These are phyloP conservation scores for Amazona guildingii DNA, from an alignment of 2,113 vertebrate genomes.

Conservation along the genomic window DNA sequence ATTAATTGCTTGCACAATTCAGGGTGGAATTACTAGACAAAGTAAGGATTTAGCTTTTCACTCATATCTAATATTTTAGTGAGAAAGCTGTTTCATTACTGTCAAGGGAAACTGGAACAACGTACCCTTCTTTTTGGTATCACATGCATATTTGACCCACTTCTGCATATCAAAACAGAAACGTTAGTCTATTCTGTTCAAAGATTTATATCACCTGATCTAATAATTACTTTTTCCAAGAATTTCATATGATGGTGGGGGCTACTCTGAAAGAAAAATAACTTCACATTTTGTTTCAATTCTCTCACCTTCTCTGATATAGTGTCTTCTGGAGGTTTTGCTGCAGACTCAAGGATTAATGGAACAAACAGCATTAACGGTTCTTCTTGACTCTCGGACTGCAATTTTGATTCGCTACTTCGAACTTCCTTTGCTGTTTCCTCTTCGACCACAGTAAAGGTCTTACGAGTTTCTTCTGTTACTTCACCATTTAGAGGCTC, in stretches of 20 bases:
- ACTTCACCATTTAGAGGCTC: conserved; percentile 79
- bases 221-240: neutral
- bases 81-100: neutral
- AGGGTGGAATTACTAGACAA: neutral
- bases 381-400: conserved; percentile 67
- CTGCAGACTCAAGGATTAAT: conserved; percentile 44
- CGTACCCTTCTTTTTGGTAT: neutral
- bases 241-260: neutral
- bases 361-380: conserved; percentile 9
- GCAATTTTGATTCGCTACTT: conserved; percentile 65
- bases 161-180: neutral
- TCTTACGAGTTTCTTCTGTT: conserved; percentile 59
- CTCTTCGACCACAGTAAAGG: conserved; percentile 46
- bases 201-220: neutral
- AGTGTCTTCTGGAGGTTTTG: conserved; percentile 60
- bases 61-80: neutral
- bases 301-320: conserved; percentile 69
- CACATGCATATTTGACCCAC: no score
- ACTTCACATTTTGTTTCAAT: neutral
- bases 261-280: neutral
- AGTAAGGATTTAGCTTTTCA: neutral
- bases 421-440: conserved; percentile 54
- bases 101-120: neutral
- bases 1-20: neutral
- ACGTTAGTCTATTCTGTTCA: neutral